These are phyloP conservation scores for Vulpes ferrilata DNA, from an alignment of 2,113 vertebrate species.

Conservation along the genomic window DNA sequence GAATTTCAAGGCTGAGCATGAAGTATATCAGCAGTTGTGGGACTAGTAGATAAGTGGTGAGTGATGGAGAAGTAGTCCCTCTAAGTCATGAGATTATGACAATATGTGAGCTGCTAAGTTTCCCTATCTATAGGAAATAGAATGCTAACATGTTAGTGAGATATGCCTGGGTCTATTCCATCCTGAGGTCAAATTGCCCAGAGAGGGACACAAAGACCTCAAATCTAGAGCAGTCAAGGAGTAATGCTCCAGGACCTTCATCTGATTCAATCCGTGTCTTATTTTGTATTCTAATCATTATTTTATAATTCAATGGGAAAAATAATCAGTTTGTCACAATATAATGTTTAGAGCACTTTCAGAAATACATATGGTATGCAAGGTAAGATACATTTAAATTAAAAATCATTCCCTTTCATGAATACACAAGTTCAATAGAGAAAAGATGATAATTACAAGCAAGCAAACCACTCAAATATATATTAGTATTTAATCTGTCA, in stretches of 20 bases:
- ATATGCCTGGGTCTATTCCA: background rate
- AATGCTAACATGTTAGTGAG: background rate
- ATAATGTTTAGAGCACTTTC: background rate
- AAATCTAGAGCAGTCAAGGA: background rate
- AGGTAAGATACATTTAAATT: conserved; percentile 38
- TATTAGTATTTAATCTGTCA: background rate
- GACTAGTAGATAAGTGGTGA: background rate
- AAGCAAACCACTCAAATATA: conserved; percentile 35
- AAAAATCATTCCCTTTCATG: conserved; percentile 55
- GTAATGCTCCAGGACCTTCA: background rate
- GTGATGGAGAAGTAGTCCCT: background rate
- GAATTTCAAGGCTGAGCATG: background rate
- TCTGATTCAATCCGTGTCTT: background rate
- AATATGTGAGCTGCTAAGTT: background rate
- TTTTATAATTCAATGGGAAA: conserved; percentile 41
- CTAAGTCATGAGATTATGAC: background rate
- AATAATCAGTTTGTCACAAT: background rate
- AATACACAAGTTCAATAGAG: conserved; percentile 31
- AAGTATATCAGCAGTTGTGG: background rate
- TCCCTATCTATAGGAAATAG: background rate
- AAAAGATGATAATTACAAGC: conserved; percentile 60
- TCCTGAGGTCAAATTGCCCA: background rate
- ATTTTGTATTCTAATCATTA: background rate
- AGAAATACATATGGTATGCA: background rate
- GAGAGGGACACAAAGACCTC: background rate